phyloP scores from a whole-genome alignment of 2,888 invertebrate genomes.

The Drosophila borborema region DNA sequence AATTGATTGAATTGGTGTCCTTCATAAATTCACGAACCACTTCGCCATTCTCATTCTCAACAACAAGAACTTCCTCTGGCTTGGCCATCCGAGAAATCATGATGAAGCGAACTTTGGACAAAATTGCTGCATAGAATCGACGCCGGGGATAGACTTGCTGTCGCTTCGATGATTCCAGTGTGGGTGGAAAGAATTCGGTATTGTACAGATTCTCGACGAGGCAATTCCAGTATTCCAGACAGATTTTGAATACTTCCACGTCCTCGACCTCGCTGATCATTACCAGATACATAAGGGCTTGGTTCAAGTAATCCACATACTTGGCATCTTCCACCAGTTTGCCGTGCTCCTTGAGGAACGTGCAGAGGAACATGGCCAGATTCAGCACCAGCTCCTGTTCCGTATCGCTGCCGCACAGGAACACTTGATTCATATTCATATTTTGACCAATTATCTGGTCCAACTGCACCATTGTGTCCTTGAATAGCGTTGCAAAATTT shows the following conservation, averaged over 20 bases:
- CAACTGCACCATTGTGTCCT: slow-evolving; percentile 96
- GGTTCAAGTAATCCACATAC: slow-evolving; percentile 90
- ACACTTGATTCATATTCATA: slow-evolving; percentile 97
- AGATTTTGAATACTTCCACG: slow-evolving; percentile 99
- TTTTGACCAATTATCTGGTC: slow-evolving; percentile 95
- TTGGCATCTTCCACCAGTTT: slow-evolving; percentile 93
- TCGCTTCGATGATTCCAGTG: slow-evolving; percentile 80
- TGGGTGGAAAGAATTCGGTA: slow-evolving; percentile 90
- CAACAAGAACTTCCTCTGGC: slow-evolving; percentile 99
- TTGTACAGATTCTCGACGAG: slow-evolving; percentile 96
- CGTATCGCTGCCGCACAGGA: slow-evolving; percentile 96
- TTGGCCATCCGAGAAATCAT: slow-evolving; percentile 99
- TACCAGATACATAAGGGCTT: slow-evolving; percentile 94
- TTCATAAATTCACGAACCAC: slow-evolving; percentile 99
- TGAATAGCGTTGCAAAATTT: slow-evolving; percentile 95
- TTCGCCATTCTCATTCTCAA: slow-evolving; percentile 99
- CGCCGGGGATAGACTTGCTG: slow-evolving; percentile 87
- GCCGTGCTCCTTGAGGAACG: slow-evolving; percentile 98
- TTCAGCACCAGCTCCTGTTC: slow-evolving; percentile 99
- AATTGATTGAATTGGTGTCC: slow-evolving; percentile 99
- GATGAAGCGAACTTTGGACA: slow-evolving; percentile 95
- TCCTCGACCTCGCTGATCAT: slow-evolving; percentile 99
- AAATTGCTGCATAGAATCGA: slow-evolving; percentile 91
- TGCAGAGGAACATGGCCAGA: slow-evolving; percentile 97
- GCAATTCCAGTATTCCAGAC: slow-evolving; percentile 99